Evolutionary conservation across 92 coral and sea anemone species (phyloP), one percentile per base, ranked within the genome.

Genomic region (Umimayanthus chanpuru): DNA sequence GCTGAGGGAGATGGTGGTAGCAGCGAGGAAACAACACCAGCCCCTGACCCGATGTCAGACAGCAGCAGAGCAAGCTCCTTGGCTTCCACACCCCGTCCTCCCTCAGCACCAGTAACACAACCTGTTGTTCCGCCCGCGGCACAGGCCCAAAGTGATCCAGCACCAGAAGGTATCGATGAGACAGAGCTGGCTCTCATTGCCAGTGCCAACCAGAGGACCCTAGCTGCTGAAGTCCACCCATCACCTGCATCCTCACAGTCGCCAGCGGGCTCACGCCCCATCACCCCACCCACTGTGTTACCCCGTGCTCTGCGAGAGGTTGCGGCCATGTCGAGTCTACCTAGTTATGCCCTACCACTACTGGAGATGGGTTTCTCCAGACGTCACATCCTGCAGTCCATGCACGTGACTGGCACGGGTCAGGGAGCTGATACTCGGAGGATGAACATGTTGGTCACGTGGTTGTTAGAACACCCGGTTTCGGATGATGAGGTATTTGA

Each of bases 361-460:
- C 83, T 94, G 87, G 98, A 94, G 94, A 94, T 94, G 98, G 98
- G 98, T 10, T 94, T 94, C 90, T 91, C 95, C 38, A 90, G 95
- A 50, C 90, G 94, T 2, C 98, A 94, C 77, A 95, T 94, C 25
- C 61, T 93, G 21, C 94, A 90, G 67, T 95, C 98, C 73, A 94
- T 94, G 98, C 92, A 91, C 77, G 94, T 93, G 70, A 94, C 94
- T 87, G 93, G 95, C 56, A 93, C 93, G 12, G 73, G 91, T 12
- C 91, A 89, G 80, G 90, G 82, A 12, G 95, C 95, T 26, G 92
- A 91, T 86, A 94, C 93, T 6, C 89, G 94, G 21, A 90, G 92
- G 47, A 91, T 93, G 79, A 94, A 94, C 86, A 92, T 93, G 90
- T 67, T 94, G 89, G 98, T 93, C 61, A 94, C 98, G 41, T 94